Evolutionary conservation across 2,888 invertebrate genomes (phyloP), one percentile per base, ranked within the genome.

Genomic region (Campaea margaritaria): DNA sequence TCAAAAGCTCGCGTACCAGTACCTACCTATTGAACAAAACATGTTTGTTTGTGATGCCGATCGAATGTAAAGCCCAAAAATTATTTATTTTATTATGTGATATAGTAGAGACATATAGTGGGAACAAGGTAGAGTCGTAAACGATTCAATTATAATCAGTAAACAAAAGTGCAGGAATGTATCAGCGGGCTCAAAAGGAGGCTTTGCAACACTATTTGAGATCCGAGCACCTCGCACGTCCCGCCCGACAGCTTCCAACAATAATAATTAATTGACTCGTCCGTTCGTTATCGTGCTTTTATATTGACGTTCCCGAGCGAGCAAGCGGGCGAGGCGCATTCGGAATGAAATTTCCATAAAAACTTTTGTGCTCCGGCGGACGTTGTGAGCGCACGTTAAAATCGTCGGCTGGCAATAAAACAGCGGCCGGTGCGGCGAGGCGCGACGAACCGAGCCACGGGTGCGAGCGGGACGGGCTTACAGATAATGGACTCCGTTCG

Each of bases 311-410:
- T 85, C 89, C 83, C 88, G 86, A 85, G 78, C 86, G 87, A 86
- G 88, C 87, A 80, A 85, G 87, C 87, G 87, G 85, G 85, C 86
- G 90, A 86, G 87, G 86, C 90, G 90, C 89, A 90, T 89, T 92
- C 83, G 91, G 86, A 92, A 91, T 91, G 91, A 92, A 92, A 92
- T 92, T 92, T 92, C 91, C 92, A 92, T 92, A 92, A 92, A 92
- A 92, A 92, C 91, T 91, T 91, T 92, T 92, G 92, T 91, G 90
- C 91, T 90, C 89, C 83, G 85, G 86, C 89, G 91, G 91, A 91
- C 92, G 91, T 92, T 90, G 92, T 87, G 91, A 91, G 91, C 91
- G 91, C 91, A 91, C 91, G 91, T 92, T 92, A 92, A 92, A 92
- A 92, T 90, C 90, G 91, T 91, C 91, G 91, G 90, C 90, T 84